Conservation (phyloP, 1,140 invertebrate species). For the Catajapyx aquilonaris region DNA sequence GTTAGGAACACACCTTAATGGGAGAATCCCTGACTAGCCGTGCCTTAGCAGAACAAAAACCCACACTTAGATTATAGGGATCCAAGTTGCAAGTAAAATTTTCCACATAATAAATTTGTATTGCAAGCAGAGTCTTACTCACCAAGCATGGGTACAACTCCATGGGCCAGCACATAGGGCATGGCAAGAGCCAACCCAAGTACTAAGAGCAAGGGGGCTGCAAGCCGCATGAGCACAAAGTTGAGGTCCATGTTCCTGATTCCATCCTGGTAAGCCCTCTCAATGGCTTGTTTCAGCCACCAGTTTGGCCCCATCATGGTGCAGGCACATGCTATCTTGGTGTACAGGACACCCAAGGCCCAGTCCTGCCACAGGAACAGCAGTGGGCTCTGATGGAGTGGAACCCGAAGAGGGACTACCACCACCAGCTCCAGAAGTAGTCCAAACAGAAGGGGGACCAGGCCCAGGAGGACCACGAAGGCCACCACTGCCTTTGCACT, state of each 20-base stretch:
- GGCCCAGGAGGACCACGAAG: conserved; percentile 50
- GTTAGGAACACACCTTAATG: too few relatives aligned
- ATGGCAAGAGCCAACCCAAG: conserved; percentile 70
- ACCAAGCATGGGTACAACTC: conserved; percentile 55
- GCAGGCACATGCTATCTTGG: conserved; percentile 91
- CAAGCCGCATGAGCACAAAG: conserved; percentile 64
- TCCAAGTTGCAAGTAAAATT: too few relatives aligned
- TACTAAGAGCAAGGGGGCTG: conserved; percentile 67
- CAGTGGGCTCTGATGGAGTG: conserved; percentile 80
- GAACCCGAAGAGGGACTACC: conserved; percentile 79
- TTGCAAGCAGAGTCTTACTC: too few relatives aligned
- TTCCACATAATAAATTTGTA: too few relatives aligned
- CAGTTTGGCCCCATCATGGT: conserved; percentile 97
- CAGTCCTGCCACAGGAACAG: conserved; percentile 93
- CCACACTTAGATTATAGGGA: too few relatives aligned
- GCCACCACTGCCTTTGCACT: conserved; percentile 38
- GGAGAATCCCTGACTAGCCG: too few relatives aligned
- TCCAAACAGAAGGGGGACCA: conserved; percentile 83
- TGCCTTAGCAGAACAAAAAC: too few relatives aligned
- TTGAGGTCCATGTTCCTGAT: conserved; percentile 77
- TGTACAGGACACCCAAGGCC: conserved; percentile 89
- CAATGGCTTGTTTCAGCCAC: conserved; percentile 71
- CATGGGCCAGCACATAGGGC: conserved; percentile 72
- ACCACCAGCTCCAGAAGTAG: conserved; percentile 76
- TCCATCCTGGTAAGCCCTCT: conserved; percentile 68